Conservation (phyloP, 1,140 invertebrate species). For the Dufourea novaeangliae region DNA sequence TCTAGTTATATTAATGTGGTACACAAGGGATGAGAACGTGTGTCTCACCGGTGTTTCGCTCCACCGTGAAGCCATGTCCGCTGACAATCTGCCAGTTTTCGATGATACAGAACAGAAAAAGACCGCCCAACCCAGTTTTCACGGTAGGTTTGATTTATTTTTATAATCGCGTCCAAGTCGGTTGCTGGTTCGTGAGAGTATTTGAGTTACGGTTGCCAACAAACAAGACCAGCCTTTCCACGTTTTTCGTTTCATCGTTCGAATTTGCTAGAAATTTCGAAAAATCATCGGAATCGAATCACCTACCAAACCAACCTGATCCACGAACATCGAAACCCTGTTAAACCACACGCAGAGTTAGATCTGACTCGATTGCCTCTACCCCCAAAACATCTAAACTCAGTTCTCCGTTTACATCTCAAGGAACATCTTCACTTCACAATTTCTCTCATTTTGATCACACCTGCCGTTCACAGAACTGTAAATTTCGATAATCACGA, state of each 20-base stretch:
- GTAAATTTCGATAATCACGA: background rate
- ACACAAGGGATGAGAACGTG: background rate
- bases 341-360: too few relatives aligned
- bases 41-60: slow-evolving; percentile 1
- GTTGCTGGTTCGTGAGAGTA: background rate
- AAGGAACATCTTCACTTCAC: background rate
- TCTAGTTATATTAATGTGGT: too few relatives aligned
- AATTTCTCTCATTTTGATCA: background rate
- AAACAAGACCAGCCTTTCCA: too few relatives aligned
- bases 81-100: slow-evolving; percentile 64
- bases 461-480: background rate
- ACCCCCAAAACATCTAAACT: too few relatives aligned
- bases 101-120: slow-evolving; percentile 39
- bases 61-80: slow-evolving; percentile 42
- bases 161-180: slow-evolving; percentile 17
- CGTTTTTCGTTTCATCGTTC: too few relatives aligned
- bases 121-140: slow-evolving; percentile 49
- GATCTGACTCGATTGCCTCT: too few relatives aligned
- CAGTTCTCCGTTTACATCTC: too few relatives aligned
- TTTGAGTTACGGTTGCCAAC: background rate
- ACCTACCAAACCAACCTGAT: too few relatives aligned
- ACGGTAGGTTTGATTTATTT: slow-evolving; percentile 54
- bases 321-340: too few relatives aligned
- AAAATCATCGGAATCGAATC: too few relatives aligned
- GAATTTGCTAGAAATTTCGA: too few relatives aligned